Evolutionary conservation across 2,797 vertebrate genomes (phyloP).

Genomic region (Chelmon rostratus): DNA sequence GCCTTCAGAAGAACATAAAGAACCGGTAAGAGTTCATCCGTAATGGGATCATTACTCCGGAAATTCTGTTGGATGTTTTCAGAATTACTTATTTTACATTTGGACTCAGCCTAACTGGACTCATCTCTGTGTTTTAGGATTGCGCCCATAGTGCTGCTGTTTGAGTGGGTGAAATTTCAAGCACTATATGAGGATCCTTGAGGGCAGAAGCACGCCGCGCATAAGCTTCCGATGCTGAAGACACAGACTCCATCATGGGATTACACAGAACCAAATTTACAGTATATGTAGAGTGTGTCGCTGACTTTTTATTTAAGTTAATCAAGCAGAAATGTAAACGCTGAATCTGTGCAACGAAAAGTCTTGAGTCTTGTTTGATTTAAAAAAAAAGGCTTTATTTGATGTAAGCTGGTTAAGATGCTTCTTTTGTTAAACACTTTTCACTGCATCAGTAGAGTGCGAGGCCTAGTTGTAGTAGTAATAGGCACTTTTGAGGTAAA

Average conservation of each 20-base stretch:
- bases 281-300: neutral
- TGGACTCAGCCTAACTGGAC: neutral
- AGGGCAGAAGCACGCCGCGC: neutral
- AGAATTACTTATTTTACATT: neutral
- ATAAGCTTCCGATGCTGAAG: neutral
- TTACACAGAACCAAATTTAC: neutral
- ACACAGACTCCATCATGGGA: neutral
- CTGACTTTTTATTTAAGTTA: neutral
- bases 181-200: neutral
- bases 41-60: neutral
- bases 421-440: neutral
- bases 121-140: slow-evolving; percentile 58
- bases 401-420: neutral
- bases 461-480: neutral
- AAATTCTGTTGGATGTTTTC: neutral
- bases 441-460: neutral
- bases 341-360: neutral
- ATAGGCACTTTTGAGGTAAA: neutral
- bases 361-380: neutral
- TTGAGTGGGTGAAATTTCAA: slow-evolving; percentile 50
- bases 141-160: slow-evolving; percentile 32
- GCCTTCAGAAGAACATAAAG: slow-evolving; percentile 59
- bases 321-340: neutral
- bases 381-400: slow-evolving; percentile 6
- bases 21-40: slow-evolving; percentile 64